These are phyloP conservation scores for Ceryle rudis DNA, from an alignment of 2,797 vertebrate genomes.

Conservation along the genomic window DNA sequence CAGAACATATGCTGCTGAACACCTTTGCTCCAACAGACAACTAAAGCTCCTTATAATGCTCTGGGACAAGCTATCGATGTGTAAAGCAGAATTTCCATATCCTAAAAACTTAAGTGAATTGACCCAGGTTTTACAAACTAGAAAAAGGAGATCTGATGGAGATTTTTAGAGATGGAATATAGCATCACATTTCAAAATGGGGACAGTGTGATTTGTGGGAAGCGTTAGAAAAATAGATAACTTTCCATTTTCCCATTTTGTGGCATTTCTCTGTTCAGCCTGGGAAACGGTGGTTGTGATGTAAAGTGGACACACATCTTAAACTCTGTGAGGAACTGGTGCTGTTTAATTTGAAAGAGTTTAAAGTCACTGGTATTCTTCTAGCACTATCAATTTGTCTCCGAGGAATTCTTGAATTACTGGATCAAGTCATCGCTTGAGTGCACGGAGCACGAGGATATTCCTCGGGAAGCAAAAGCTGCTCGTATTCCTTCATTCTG, in stretches of 20 bases:
- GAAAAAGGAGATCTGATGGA: background rate
- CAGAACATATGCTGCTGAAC: background rate
- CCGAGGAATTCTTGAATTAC: background rate
- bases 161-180: background rate
- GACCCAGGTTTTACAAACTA: background rate
- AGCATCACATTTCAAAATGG: background rate
- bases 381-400: background rate
- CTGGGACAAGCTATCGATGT: background rate
- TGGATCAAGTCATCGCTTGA: background rate
- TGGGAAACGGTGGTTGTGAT: background rate
- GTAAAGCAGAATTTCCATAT: background rate
- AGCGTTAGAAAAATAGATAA: background rate
- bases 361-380: background rate
- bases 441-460: background rate
- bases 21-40: background rate
- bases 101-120: background rate
- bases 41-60: background rate
- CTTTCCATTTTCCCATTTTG: background rate
- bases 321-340: background rate
- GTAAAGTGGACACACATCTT: background rate
- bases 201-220: background rate
- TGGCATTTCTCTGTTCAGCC: background rate
- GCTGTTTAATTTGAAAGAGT: background rate
- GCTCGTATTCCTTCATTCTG: accelerated
- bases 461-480: background rate